Evolutionary conservation across 2,888 invertebrate genomes (phyloP).

Genomic region (Eupeodes latifasciatus): DNA sequence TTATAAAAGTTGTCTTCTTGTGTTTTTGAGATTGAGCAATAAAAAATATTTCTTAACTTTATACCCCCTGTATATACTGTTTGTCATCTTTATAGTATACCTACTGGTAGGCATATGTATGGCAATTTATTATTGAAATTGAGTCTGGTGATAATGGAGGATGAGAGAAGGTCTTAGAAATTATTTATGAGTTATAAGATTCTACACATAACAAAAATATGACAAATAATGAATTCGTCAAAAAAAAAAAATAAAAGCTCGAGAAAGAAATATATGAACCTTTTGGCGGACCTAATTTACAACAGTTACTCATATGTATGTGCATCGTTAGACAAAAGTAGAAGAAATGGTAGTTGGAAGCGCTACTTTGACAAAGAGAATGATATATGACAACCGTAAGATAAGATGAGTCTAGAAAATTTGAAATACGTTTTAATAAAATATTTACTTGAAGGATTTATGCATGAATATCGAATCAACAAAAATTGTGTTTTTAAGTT

Average conservation of each 20-base stretch:
- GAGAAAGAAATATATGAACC: neutral
- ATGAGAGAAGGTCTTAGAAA: neutral
- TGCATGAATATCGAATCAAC: too few relatives aligned
- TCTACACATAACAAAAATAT: too few relatives aligned
- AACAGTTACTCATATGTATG: too few relatives aligned
- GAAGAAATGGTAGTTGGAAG: too few relatives aligned
- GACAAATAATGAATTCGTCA: neutral
- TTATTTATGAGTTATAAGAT: neutral
- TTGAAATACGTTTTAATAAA: too few relatives aligned
- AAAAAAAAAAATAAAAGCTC: neutral
- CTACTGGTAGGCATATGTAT: neutral
- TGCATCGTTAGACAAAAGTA: too few relatives aligned
- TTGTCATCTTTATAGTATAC: neutral
- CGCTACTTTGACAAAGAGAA: too few relatives aligned
- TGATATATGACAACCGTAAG: too few relatives aligned
- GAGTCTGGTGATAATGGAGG: neutral
- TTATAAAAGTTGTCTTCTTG: neutral
- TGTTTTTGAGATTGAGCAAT: slow-evolving; percentile 3
- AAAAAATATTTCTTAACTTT: slow-evolving; percentile 15
- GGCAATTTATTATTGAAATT: slow-evolving; percentile 2
- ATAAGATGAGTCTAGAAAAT: too few relatives aligned
- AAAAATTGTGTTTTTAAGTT: too few relatives aligned
- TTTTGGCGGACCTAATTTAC: neutral
- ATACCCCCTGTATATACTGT: neutral
- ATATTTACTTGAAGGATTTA: too few relatives aligned